Evolutionary conservation across 2,888 invertebrate genomes (phyloP).

Genomic region (Pristionchus mayeri): DNA sequence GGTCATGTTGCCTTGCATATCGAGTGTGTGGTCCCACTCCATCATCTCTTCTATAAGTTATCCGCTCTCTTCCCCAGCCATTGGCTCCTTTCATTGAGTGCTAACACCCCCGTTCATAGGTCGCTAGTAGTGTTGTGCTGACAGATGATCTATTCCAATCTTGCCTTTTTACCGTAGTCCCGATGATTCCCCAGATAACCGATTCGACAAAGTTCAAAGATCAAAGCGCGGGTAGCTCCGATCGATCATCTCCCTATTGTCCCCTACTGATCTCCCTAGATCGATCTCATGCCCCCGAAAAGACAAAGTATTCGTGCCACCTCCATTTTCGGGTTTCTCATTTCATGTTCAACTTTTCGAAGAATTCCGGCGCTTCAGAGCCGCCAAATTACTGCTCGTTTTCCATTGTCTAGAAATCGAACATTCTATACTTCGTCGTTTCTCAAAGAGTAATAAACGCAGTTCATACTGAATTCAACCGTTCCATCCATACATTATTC

Average conservation of each 20-base stretch:
- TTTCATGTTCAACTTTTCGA: neutral
- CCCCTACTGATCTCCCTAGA: neutral
- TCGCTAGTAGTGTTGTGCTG: conserved; percentile 28
- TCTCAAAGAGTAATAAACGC: conserved; percentile 42
- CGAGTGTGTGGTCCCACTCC: neutral
- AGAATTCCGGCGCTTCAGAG: conserved; percentile 21
- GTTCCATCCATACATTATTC: neutral
- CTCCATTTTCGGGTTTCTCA: neutral
- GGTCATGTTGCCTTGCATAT: conserved; percentile 35
- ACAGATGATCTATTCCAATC: neutral
- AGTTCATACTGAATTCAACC: conserved; percentile 9
- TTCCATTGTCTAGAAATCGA: neutral
- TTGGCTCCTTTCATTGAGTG: neutral
- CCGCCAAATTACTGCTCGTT: neutral
- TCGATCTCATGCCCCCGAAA: neutral
- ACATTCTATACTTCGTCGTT: conserved; percentile 7
- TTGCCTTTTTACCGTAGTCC: conserved; percentile 28
- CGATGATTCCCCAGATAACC: neutral
- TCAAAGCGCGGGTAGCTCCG: conserved; percentile 4
- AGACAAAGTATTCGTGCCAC: conserved; percentile 27
- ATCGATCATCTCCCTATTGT: neutral
- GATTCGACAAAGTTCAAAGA: conserved; percentile 38
- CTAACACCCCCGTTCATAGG: neutral
- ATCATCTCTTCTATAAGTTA: neutral
- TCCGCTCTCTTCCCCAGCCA: too few species aligned